Percentiles rank a stretch among this genome's conserved stretches.
These are phyloP conservation scores for Oreortyx pictus DNA, from an alignment of 2,797 vertebrate species.

Conservation along the genomic window DNA sequence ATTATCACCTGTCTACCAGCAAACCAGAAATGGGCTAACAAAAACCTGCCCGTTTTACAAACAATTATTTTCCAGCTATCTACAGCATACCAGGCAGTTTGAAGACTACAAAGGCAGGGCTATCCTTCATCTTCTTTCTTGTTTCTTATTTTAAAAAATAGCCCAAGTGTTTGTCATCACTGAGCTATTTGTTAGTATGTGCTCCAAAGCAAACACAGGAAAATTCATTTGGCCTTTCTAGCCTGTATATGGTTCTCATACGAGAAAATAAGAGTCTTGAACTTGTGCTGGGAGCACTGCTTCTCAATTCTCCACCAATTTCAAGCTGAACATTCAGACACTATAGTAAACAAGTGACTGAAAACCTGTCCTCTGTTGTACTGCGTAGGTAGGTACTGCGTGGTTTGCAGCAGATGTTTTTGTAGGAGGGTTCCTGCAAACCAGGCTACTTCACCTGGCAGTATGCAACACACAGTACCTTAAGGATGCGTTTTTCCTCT, in stretches of 20 bases:
- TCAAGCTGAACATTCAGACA: neutral
- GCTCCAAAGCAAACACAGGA: neutral
- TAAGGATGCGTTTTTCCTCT: accelerated
- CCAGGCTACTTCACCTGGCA: neutral
- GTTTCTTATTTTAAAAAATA: neutral
- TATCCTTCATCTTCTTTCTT: too few relatives aligned
- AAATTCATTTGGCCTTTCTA: neutral
- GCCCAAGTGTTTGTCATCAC: neutral
- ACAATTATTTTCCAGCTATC: too few relatives aligned
- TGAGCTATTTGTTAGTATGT: neutral
- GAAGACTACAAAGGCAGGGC: too few relatives aligned
- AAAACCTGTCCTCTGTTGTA: neutral
- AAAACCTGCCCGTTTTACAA: too few relatives aligned
- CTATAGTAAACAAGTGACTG: neutral
- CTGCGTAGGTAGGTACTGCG: accelerated
- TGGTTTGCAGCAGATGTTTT: neutral
- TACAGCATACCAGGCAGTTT: too few relatives aligned
- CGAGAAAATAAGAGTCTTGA: neutral
- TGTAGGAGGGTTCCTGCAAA: neutral
- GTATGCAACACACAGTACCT: neutral
- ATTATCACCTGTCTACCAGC: neutral
- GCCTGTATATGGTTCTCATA: neutral
- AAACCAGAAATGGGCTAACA: neutral
- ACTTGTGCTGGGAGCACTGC: too few relatives aligned
- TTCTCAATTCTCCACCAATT: neutral